phyloP scores from a whole-genome alignment of 1,140 invertebrate genomes.

The Anastrepha obliqua region DNA sequence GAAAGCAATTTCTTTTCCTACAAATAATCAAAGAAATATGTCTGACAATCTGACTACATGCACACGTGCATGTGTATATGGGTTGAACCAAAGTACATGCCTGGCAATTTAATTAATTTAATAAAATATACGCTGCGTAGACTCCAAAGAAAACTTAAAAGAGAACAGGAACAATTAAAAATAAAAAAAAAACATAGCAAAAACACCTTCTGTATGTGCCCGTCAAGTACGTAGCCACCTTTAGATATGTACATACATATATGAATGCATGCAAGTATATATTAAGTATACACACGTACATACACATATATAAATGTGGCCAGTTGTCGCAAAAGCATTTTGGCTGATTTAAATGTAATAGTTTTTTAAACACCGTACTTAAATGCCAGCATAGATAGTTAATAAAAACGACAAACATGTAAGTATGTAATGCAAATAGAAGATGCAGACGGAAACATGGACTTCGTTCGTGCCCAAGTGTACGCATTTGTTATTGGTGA shows the following conservation, averaged over 20 bases:
- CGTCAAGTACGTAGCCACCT: not conserved
- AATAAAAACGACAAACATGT: too few species aligned
- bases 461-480: too few species aligned
- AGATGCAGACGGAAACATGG: too few species aligned
- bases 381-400: too few species aligned
- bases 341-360: not conserved
- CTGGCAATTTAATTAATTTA: not conserved
- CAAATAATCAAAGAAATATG: not conserved
- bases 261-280: not conserved
- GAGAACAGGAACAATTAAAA: not conserved
- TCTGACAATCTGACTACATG: not conserved
- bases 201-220: too few species aligned
- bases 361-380: not conserved
- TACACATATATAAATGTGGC: not conserved
- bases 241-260: not conserved
- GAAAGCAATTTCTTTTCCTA: not conserved
- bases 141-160: not conserved
- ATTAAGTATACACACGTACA: not conserved
- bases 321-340: not conserved
- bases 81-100: not conserved
- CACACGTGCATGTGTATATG: not conserved
- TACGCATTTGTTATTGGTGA: too few species aligned
- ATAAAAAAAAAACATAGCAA: not conserved
- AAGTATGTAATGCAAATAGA: too few species aligned
- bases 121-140: not conserved